Base-by-base conservation (phyloP, 2,113 vertebrate species). In the Centropus unirufus region DNA sequence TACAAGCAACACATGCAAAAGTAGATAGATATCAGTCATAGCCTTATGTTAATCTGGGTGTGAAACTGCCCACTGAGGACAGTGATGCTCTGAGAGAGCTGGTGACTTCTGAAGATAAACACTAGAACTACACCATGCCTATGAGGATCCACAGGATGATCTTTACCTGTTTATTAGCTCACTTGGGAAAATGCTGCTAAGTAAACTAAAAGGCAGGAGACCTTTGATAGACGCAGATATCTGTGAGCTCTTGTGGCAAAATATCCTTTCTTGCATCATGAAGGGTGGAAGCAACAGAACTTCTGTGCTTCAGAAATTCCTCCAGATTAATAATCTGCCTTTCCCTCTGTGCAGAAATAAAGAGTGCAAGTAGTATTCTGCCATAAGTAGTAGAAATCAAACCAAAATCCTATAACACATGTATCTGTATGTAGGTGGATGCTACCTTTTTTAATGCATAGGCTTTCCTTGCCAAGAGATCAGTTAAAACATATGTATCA, bases 381-480 rank as follows among this genome's bases (percentile, higher is more conserved):
- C 36, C 22, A 1, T 27, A 55, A 66, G 47, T 11, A 81, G 27
- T 3, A 68, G 54, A 64, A 94, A 92, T 75, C 7, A 26, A 93
- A 90, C 32, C 32, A 36, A 95, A 91, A 79, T 44, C 8, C 64
- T 59, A n/a, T 30, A 63, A 14, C 2, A 1, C 19, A 4, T 14
- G 9, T 82, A 72, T 82, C 63, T 58, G 21, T 49, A 72, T 19
- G 95, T 89, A 92, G 74, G 84, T 93, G 83, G 94, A 85, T 89
- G 84, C 40, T 96, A 93, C 92, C 83, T 91, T 93, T 91, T 87
- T 72, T 14, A 95, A 93, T 39, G 32, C 62, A 16, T 9, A 54
- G n/a, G 36, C 23, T 66, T 88, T 88, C 80, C 77, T 70, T 95
- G 85, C 88, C 93, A 94, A 80, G 77, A 87, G 73, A 94, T 92